These are phyloP conservation scores for Ellobius talpinus DNA, from an alignment of 2,113 vertebrate genomes.

Conservation along the genomic window DNA sequence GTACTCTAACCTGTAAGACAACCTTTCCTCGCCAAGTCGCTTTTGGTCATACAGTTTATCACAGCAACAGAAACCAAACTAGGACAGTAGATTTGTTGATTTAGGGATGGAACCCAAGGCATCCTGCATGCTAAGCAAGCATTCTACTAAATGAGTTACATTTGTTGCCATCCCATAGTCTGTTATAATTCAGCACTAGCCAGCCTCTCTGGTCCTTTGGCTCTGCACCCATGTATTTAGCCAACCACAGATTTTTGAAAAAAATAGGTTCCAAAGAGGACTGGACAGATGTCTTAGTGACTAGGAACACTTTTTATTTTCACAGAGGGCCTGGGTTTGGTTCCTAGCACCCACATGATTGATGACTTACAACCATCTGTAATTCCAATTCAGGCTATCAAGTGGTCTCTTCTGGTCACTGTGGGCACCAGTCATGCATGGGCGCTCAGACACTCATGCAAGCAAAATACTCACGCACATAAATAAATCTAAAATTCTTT, in stretches of 20 bases:
- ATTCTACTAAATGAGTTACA: not conserved
- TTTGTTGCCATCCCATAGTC: not conserved
- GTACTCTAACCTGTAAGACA: too few species aligned
- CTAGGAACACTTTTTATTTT: not conserved
- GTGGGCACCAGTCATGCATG: not conserved
- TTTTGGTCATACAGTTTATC: not conserved
- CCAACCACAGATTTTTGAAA: not conserved
- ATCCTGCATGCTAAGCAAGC: not conserved
- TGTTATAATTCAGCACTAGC: not conserved
- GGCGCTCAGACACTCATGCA: not conserved
- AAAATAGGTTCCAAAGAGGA: not conserved
- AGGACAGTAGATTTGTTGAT: not conserved
- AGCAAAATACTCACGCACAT: not conserved
- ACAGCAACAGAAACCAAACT: not conserved
- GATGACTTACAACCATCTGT: not conserved
- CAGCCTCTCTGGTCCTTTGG: too few species aligned
- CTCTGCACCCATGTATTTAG: not conserved
- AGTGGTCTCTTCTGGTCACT: not conserved
- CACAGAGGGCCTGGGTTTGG: not conserved
- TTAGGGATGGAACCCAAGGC: not conserved
- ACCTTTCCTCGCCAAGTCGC: not conserved
- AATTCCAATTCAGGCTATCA: not conserved
- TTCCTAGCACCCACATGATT: not conserved
- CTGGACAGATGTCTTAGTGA: not conserved
- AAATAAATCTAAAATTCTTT: not conserved